Percentiles rank a stretch among this genome's conserved stretches.
Evolutionary conservation across 2,888 invertebrate species (phyloP).

Genomic region (Papilio elwesi): DNA sequence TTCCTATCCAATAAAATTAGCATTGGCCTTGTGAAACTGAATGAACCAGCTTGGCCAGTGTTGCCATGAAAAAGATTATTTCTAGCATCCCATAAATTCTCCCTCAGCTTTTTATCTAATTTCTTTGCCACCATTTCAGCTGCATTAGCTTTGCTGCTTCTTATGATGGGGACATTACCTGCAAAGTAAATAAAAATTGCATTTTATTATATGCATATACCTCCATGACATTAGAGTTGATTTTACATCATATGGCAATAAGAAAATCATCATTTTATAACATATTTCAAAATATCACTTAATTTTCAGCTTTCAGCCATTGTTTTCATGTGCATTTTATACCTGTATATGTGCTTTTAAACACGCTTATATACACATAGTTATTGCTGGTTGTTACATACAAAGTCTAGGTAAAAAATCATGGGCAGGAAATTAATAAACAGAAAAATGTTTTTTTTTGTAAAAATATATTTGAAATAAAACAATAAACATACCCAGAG

Average conservation of each 20-base stretch:
- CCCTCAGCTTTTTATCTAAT: conserved; percentile 97
- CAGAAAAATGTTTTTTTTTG: background rate
- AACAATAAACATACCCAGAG: conserved; percentile 87
- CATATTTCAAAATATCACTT: too few relatives aligned
- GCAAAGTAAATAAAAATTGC: conserved; percentile 44
- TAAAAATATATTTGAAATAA: conserved; percentile 2
- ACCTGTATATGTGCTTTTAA: too few relatives aligned
- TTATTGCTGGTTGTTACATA: too few relatives aligned
- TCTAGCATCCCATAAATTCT: conserved; percentile 97
- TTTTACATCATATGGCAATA: too few relatives aligned
- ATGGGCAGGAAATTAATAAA: too few relatives aligned
- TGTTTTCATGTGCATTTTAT: too few relatives aligned
- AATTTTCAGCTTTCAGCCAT: too few relatives aligned
- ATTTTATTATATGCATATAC: too few relatives aligned
- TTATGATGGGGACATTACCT: conserved; percentile 94
- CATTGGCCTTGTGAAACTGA: conserved; percentile 96
- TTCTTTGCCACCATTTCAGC: conserved; percentile 99
- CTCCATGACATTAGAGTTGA: too few relatives aligned
- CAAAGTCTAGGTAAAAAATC: too few relatives aligned
- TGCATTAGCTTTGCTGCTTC: conserved; percentile 97
- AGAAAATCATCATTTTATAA: too few relatives aligned
- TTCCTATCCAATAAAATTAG: conserved; percentile 96
- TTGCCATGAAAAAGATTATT: conserved; percentile 97
- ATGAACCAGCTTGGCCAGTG: conserved; percentile 89
- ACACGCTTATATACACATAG: too few relatives aligned